Conservation (phyloP, 2,113 vertebrate species). For the Ivindomyrus marchei region DNA sequence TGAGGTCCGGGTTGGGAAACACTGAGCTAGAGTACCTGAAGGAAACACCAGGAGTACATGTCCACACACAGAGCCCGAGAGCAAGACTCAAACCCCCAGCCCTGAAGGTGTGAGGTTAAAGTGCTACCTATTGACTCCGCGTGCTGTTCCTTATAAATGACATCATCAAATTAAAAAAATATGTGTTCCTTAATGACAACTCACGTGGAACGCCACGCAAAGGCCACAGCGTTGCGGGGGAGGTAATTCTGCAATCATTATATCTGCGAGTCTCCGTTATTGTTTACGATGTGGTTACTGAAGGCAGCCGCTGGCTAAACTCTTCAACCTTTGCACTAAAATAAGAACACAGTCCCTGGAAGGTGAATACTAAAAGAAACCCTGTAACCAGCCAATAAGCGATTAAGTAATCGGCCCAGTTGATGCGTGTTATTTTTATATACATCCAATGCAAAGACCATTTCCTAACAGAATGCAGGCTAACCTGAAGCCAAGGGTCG, state of each 20-base stretch:
- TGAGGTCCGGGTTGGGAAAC: neutral
- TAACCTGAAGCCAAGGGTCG: neutral
- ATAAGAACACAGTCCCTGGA: neutral
- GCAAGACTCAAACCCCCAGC: neutral
- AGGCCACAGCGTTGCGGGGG: neutral
- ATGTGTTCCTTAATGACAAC: neutral
- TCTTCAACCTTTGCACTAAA: neutral
- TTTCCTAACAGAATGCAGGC: neutral
- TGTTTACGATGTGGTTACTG: neutral
- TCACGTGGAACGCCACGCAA: neutral
- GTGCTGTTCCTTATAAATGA: neutral
- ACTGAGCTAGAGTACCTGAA: neutral
- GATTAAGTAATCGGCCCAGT: neutral
- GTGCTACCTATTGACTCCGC: neutral
- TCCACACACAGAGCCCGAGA: neutral
- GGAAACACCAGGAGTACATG: neutral
- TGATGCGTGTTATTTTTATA: neutral
- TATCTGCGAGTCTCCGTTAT: neutral
- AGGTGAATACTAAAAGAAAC: neutral
- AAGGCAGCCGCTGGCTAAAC: neutral
- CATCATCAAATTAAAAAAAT: neutral
- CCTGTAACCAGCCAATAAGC: neutral
- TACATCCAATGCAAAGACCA: neutral
- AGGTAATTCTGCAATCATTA: neutral
- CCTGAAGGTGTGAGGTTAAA: neutral